A percentile compares a stretch with the other conserved stretches of the same genome.
These are phyloP conservation scores for Okapia johnstoni DNA, from an alignment of 2,113 vertebrate species.

Conservation along the genomic window DNA sequence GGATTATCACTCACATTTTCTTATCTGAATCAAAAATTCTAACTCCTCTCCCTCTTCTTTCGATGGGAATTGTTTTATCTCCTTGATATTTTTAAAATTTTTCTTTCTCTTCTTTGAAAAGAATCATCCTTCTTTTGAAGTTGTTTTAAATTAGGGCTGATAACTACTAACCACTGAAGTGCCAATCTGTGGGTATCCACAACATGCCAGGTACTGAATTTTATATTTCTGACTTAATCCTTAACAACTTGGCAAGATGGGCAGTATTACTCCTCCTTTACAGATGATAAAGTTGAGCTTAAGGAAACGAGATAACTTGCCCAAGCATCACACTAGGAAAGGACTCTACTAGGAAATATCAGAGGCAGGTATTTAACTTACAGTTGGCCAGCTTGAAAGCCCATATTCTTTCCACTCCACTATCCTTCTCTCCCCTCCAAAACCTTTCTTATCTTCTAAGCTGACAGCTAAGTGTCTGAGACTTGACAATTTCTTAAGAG, in stretches of 20 bases:
- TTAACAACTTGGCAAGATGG: not conserved
- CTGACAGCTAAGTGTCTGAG: not conserved
- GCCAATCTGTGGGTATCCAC: not conserved
- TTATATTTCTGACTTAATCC: slow-evolving; percentile 28
- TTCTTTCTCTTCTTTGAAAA: slow-evolving; percentile 29
- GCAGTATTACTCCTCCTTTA: not conserved
- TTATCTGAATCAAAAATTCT: not conserved
- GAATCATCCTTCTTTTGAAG: not conserved
- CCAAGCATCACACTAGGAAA: not conserved
- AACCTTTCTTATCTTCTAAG: not conserved
- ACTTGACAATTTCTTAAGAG: not conserved
- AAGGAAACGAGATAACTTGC: not conserved
- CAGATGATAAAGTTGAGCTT: not conserved
- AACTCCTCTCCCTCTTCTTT: not conserved
- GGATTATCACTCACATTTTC: not conserved
- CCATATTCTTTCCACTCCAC: not conserved
- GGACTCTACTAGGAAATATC: not conserved
- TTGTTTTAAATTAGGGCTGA: not conserved
- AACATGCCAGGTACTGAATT: not conserved
- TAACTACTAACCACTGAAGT: not conserved
- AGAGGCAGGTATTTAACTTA: slow-evolving; percentile 10
- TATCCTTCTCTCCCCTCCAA: not conserved
- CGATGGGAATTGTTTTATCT: not conserved
- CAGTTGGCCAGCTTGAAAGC: not conserved
- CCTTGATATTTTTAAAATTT: not conserved